Evolutionary conservation across 2,113 vertebrate genomes (phyloP).

Genomic region (Sminthopsis crassicaudata): DNA sequence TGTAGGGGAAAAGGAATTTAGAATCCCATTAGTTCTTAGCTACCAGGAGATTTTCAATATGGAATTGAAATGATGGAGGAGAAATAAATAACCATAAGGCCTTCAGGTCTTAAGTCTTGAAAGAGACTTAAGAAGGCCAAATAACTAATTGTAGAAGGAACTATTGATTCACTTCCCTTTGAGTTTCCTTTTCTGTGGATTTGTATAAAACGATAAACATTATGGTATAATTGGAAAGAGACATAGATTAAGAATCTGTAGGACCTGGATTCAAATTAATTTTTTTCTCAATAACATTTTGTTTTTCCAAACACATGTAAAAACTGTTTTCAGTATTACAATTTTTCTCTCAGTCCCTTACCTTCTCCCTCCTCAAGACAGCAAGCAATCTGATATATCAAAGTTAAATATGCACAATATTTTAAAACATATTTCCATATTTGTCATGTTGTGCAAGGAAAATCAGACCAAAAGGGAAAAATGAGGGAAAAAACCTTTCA

Average conservation of each 20-base stretch:
- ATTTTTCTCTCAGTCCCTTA: too few relatives aligned
- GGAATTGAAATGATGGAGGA: not conserved
- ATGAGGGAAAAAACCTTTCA: too few relatives aligned
- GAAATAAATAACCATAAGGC: not conserved
- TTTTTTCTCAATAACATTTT: too few relatives aligned
- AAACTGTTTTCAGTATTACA: too few relatives aligned
- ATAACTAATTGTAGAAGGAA: not conserved
- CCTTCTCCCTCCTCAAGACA: too few relatives aligned
- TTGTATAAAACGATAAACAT: not conserved
- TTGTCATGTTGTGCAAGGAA: too few relatives aligned
- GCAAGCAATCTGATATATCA: too few relatives aligned
- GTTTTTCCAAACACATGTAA: too few relatives aligned
- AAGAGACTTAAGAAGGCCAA: not conserved
- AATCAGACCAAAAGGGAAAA: too few relatives aligned
- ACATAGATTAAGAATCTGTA: not conserved
- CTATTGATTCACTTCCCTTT: not conserved
- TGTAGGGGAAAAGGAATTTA: not conserved
- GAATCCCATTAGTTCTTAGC: slow-evolving; percentile 2
- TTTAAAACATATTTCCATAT: too few relatives aligned
- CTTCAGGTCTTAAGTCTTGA: not conserved
- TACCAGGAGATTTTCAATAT: not conserved
- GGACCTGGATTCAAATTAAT: not conserved
- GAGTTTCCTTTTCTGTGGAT: not conserved
- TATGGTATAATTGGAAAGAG: not conserved
- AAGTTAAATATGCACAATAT: too few relatives aligned